Evolutionary conservation across 2,888 invertebrate genomes (phyloP), one percentile per base, ranked within the genome.

Genomic region (Laothoe populi): DNA sequence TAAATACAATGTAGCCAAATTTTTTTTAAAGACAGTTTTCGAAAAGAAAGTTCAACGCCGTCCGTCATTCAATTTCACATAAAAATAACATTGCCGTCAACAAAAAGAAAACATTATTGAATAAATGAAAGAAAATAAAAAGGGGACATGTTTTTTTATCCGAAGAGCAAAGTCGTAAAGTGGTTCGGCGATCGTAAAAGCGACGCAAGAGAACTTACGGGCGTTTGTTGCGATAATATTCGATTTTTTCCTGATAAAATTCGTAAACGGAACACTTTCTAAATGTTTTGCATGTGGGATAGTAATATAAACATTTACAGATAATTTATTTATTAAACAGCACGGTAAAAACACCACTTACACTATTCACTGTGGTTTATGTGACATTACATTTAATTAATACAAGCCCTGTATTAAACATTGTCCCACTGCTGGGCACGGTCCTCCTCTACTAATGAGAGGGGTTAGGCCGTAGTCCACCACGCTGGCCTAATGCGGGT

Each of bases 71-170:
- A 58, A 62, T 62, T 62, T 57, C 44, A 57, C 63, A 63, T 59
- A 59, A 59, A 58, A 62, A 62, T 58, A 58, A 58, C 62, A 62
- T 44, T 44, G 42, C 23, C 45, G 35, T 24, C 59, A 63, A 60
- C 63, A 60, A 63, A 58, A 60, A 60, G 38, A 60, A 58, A 62
- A 60, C 60, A 63, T 63, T 60, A 63, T 63, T 63, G 57, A 63
- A 63, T 63, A 63, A 63, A 60, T 45, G 60, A 57, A 63, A 46
- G 59, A 63, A 60, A 63, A 63, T 59, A 63, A 63, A 63, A 63
- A 21, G 24, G 58, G 58, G 62, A 48, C 62, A 62, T 59, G 62
- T 57, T 62, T 46, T 61, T 61, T 61, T 61, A 53, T 61, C 58
- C 46, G 24, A 44, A 11, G 21, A 62, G 31, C 58, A 62, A 26